Evolutionary conservation across 1,140 invertebrate genomes (phyloP).

Genomic region (Panagrolaimus sp.): DNA sequence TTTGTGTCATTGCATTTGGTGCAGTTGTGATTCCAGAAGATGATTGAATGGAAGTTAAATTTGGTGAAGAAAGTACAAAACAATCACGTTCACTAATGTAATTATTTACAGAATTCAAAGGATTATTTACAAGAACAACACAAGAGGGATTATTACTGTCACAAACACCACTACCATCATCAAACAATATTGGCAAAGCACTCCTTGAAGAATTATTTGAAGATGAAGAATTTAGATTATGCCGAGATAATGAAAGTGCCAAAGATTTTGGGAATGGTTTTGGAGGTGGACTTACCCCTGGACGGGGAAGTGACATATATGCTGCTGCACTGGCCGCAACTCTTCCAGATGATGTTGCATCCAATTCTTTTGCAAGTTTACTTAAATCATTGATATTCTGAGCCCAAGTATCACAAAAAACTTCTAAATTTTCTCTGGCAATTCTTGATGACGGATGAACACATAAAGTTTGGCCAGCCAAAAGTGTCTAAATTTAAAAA

Average conservation of each 20-base stretch:
- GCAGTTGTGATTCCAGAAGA: not conserved
- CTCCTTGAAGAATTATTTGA: not conserved
- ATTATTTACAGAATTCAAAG: too few species aligned
- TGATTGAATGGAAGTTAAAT: not conserved
- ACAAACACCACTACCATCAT: conserved; percentile 5
- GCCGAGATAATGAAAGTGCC: conserved; percentile 3
- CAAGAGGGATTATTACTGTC: not conserved
- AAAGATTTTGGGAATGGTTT: not conserved
- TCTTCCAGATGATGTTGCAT: conserved; percentile 75
- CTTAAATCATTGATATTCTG: conserved; percentile 68
- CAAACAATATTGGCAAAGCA: conserved; percentile 11
- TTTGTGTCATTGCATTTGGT: not conserved
- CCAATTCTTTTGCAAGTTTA: conserved; percentile 68
- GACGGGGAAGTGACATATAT: conserved; percentile 85
- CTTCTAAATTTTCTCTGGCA: conserved; percentile 91
- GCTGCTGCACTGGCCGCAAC: conserved; percentile 75
- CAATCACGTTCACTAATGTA: too few species aligned
- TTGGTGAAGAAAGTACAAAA: too few species aligned
- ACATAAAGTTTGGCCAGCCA: conserved; percentile 82
- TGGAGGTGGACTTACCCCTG: conserved; percentile 71
- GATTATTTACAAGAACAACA: too few species aligned
- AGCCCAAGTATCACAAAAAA: conserved; percentile 90
- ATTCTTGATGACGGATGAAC: conserved; percentile 87
- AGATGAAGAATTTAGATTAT: not conserved
- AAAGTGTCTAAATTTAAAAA: conserved; percentile 71